Base-by-base conservation (phyloP, 2,113 vertebrate species). In the Epinephelus lanceolatus region DNA sequence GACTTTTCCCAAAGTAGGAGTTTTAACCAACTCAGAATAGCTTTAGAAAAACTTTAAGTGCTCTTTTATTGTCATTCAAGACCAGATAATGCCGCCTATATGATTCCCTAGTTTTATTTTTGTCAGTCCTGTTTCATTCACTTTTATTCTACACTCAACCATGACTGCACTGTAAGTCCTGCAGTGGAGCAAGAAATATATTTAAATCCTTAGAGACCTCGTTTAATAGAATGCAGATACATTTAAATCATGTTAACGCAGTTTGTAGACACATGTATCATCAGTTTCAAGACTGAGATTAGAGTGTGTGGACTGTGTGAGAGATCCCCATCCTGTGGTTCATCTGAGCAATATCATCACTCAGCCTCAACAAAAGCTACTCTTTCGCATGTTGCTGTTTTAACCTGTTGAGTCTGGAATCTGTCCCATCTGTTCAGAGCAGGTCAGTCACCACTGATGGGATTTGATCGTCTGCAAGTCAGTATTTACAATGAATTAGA, bases 321-420 rank as follows among this genome's bases (percentile, higher is more conserved):
- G 27, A 89, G 63, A 65, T 49, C 52, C 55, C 77, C 59, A 72
- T 80, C 87, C 40, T 67, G 80, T 75, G 77, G 77, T 67, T 23
- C 40, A 65, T 21, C 51, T 42, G 61, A 40, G 77, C 78, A 81
- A 71, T 25, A 53, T 55, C n/a, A 17, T 25, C 21, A 23, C 27
- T 55, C 21, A 71, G 49, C 56, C 30, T 37, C 4, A 0, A 27
- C 47, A 42, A 3, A 60, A n/a, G 23, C 33, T 63, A 47, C 0
- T 66, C 21, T n/a, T 18, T 40, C 1, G 56, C 80, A 25, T 52
- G n/a, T 11, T 81, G n/a, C 21, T 21, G 37, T 55, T 62, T 60
- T 21, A 74, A 56, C 53, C 33, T 69, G 3, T 3, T 59, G n/a
- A 60, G 45, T 51, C 30, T 59, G 42, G 40, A 52, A 10, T 74